These are phyloP conservation scores for Theristicus caerulescens DNA, from an alignment of 2,113 vertebrate genomes.

Conservation along the genomic window DNA sequence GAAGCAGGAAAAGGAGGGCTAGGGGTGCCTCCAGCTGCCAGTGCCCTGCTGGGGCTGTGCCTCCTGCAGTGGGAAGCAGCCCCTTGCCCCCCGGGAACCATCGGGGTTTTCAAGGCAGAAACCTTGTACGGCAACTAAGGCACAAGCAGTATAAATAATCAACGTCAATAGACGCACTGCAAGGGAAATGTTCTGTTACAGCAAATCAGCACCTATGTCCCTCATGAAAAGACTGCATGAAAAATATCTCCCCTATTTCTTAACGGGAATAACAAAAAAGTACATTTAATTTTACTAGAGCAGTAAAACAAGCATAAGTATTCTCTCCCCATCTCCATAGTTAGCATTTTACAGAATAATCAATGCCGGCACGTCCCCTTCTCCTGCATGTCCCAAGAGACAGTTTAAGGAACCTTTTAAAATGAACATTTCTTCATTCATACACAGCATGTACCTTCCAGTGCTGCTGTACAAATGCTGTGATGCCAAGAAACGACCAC, in stretches of 20 bases:
- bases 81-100: rapidly evolving
- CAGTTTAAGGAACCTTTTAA: constrained; percentile 45
- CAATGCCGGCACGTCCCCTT: constrained; percentile 14
- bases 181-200: not conserved
- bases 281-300: not conserved
- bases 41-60: not conserved
- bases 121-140: not conserved
- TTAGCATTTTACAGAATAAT: constrained; percentile 49
- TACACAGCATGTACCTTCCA: constrained; percentile 30
- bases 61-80: not conserved
- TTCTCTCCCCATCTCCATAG: not conserved
- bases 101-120: not conserved
- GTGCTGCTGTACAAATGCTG: not conserved
- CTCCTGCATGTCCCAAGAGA: constrained; percentile 22
- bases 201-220: not conserved
- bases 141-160: not conserved
- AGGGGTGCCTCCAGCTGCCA: not conserved
- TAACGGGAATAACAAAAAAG: not conserved
- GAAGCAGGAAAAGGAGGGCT: not conserved
- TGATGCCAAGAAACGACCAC: not conserved
- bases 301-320: not conserved
- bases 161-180: not conserved
- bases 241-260: not conserved
- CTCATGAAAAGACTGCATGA: not conserved
- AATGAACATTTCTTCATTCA: constrained; percentile 57